Evolutionary conservation across 2,113 vertebrate species (phyloP).

Genomic region (Urocitellus parryii): DNA sequence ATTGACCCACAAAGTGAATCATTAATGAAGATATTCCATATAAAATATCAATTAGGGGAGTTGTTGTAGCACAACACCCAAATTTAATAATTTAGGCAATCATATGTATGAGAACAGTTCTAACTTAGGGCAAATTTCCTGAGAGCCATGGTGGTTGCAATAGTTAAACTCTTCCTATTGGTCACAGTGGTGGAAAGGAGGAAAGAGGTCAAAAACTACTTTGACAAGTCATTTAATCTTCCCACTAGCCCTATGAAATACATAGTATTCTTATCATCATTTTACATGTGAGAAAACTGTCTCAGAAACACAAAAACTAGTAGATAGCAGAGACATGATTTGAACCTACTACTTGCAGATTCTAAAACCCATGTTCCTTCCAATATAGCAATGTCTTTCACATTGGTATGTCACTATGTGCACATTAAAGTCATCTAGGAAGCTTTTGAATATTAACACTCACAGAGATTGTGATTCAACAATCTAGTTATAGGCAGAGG

Average conservation of each 20-base stretch:
- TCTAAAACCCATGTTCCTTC: not conserved
- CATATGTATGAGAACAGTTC: not conserved
- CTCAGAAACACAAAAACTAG: constrained; percentile 29
- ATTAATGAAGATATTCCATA: not conserved
- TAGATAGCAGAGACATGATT: not conserved
- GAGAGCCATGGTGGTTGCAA: not conserved
- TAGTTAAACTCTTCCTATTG: not conserved
- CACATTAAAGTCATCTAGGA: not conserved
- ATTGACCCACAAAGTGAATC: not conserved
- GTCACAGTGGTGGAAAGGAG: constrained; percentile 8
- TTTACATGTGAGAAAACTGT: not conserved
- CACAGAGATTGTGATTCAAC: not conserved
- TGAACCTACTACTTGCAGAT: not conserved
- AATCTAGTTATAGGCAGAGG: not conserved
- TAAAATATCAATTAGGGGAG: not conserved
- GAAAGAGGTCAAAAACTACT: constrained; percentile 3
- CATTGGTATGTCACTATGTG: not conserved
- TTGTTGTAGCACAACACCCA: not conserved
- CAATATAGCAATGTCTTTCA: not conserved
- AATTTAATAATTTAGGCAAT: constrained; percentile 22
- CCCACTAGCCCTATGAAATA: not conserved
- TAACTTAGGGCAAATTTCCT: not conserved
- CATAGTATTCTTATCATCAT: not conserved
- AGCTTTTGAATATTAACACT: not conserved
- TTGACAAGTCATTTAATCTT: constrained; percentile 3